Evolutionary conservation across 2,797 vertebrate genomes (phyloP).

Genomic region (Okamejei kenojei): DNA sequence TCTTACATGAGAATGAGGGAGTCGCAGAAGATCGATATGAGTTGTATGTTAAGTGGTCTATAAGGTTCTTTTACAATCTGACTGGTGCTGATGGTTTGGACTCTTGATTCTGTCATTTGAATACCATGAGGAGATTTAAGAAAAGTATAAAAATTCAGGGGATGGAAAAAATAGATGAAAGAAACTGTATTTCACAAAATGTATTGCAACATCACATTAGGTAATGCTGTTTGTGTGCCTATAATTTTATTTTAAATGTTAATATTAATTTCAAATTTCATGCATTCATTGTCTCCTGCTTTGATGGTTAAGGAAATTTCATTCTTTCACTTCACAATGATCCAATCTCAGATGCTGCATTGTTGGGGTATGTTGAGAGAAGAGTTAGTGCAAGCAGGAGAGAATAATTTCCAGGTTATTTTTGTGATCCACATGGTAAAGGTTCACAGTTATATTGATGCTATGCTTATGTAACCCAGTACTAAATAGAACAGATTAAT

Average conservation of each 20-base stretch:
- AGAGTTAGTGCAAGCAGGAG: background rate
- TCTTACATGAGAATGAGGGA: background rate
- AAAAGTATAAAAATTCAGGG: background rate
- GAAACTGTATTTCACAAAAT: background rate
- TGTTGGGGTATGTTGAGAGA: background rate
- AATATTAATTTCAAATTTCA: background rate
- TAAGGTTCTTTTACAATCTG: background rate
- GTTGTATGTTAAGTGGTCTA: background rate
- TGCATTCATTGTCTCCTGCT: background rate
- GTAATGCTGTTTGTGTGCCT: background rate
- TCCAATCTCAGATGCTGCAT: background rate
- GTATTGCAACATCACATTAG: background rate
- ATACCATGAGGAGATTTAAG: background rate
- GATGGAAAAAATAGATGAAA: background rate
- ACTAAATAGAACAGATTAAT: background rate
- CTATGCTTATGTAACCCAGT: background rate
- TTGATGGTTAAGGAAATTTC: background rate
- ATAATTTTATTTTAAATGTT: too few relatives aligned
- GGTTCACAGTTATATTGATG: background rate
- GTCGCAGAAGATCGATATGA: background rate
- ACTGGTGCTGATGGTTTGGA: background rate
- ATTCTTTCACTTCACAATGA: background rate
- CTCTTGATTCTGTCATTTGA: background rate
- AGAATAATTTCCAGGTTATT: background rate
- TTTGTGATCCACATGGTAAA: background rate